Conservation (phyloP, 2,113 vertebrate species). For the Rhinopomastus cyanomelas region DNA sequence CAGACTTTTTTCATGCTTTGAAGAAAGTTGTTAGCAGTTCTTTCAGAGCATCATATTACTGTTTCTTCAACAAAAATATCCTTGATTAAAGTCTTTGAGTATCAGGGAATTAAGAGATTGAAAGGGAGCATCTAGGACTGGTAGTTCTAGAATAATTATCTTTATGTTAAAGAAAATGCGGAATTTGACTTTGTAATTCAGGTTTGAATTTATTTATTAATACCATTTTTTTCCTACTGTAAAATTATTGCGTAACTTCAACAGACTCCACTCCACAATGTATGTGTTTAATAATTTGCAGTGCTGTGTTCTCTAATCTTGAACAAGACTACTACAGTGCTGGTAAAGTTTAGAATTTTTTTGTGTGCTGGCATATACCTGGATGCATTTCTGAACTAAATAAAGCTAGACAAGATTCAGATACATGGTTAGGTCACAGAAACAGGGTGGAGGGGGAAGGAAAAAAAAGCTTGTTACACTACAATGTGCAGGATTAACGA, state of each 20-base stretch:
- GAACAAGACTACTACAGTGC: not conserved
- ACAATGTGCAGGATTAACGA: not conserved
- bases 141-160: not conserved
- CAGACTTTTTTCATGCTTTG: not conserved
- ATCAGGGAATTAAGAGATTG: not conserved
- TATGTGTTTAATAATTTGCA: not conserved
- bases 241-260: not conserved
- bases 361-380: not conserved
- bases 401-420: not conserved
- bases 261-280: not conserved
- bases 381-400: not conserved
- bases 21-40: not conserved
- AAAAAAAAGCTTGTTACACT: not conserved
- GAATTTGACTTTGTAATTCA: not conserved
- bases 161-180: not conserved
- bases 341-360: not conserved
- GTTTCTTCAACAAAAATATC: not conserved
- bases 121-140: not conserved
- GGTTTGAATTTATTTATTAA: not conserved
- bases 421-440: not conserved
- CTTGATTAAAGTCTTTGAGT: not conserved
- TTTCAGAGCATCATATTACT: not conserved
- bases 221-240: not conserved
- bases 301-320: not conserved
- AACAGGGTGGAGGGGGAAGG: too few relatives aligned